These are phyloP conservation scores for Corella eumyota DNA, from an alignment of 23 tunicate genomes.

Conservation along the genomic window DNA sequence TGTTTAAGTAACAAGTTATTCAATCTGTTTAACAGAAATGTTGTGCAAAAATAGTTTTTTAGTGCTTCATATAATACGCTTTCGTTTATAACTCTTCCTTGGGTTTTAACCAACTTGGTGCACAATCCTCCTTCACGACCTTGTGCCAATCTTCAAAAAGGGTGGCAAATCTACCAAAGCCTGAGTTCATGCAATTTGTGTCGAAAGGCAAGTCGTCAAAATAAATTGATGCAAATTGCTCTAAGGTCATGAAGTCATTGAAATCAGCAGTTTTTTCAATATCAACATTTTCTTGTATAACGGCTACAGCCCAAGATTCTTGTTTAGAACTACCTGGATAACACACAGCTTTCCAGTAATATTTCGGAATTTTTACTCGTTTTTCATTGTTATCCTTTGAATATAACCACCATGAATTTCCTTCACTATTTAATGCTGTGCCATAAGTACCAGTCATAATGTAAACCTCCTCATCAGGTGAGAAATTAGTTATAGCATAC, in stretches of 20 bases:
- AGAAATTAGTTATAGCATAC: conserved; percentile 29
- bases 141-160: neutral
- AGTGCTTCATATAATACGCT: too few species aligned
- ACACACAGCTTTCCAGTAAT: conserved; percentile 95
- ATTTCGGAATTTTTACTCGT: conserved; percentile 82
- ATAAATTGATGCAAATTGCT: conserved; percentile 34
- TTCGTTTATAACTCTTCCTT: too few species aligned
- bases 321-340: conserved; percentile 61
- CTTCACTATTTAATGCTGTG: conserved; percentile 24
- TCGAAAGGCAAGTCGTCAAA: conserved; percentile 57
- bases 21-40: too few species aligned
- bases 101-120: too few species aligned
- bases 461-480: conserved; percentile 51
- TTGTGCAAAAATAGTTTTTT: too few species aligned
- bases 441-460: conserved; percentile 86
- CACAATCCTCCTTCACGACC: too few species aligned
- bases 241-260: conserved; percentile 24
- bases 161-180: conserved; percentile 31
- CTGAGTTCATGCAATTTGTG: conserved; percentile 59
- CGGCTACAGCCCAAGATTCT: conserved; percentile 65
- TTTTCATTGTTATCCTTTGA: neutral
- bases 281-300: conserved; percentile 42
- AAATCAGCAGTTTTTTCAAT: conserved; percentile 5
- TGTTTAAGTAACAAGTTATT: too few species aligned
- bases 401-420: conserved; percentile 52